phyloP scores from a whole-genome alignment of 2,113 vertebrate species.

The Chaetodon trifascialis region DNA sequence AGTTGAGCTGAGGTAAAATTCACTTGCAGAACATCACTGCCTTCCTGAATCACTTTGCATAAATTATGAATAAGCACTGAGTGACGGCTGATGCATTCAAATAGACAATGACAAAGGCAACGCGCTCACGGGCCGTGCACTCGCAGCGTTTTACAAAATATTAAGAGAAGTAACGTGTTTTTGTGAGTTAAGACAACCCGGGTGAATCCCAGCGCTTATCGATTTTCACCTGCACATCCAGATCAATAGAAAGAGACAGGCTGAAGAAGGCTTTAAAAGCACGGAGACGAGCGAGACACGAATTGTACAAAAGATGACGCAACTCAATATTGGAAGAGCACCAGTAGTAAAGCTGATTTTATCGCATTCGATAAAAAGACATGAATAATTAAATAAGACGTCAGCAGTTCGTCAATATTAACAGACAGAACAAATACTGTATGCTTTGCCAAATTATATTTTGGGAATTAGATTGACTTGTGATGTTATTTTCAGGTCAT shows the following conservation, averaged over 20 bases:
- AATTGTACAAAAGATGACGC: slow-evolving; percentile 25
- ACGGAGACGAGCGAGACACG: slow-evolving; percentile 12
- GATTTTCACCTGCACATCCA: slow-evolving; percentile 46
- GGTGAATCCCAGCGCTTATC: slow-evolving; percentile 3
- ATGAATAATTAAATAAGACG: slow-evolving; percentile 34
- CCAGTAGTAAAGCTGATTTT: slow-evolving; percentile 10
- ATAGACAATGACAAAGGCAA: slow-evolving; percentile 39
- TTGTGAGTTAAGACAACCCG: slow-evolving; percentile 25
- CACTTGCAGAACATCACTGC: slow-evolving; percentile 61
- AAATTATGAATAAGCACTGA: slow-evolving; percentile 68
- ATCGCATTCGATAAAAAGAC: slow-evolving; percentile 19
- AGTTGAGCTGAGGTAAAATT: slow-evolving; percentile 65
- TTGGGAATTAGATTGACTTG: background rate
- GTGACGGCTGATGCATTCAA: slow-evolving; percentile 48
- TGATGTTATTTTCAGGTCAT: slow-evolving; percentile 25
- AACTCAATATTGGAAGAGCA: slow-evolving; percentile 27
- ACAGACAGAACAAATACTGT: slow-evolving; percentile 36
- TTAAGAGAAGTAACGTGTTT: slow-evolving; percentile 16
- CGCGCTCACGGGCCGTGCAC: slow-evolving; percentile 14
- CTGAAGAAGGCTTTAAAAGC: slow-evolving; percentile 43
- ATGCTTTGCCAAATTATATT: background rate
- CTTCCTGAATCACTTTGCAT: slow-evolving; percentile 68
- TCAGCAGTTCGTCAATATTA: slow-evolving; percentile 14
- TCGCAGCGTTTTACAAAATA: slow-evolving; percentile 37
- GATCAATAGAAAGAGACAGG: slow-evolving; percentile 43